Conservation (phyloP, 2,888 invertebrate species). For the Tinea semifulvella region DNA sequence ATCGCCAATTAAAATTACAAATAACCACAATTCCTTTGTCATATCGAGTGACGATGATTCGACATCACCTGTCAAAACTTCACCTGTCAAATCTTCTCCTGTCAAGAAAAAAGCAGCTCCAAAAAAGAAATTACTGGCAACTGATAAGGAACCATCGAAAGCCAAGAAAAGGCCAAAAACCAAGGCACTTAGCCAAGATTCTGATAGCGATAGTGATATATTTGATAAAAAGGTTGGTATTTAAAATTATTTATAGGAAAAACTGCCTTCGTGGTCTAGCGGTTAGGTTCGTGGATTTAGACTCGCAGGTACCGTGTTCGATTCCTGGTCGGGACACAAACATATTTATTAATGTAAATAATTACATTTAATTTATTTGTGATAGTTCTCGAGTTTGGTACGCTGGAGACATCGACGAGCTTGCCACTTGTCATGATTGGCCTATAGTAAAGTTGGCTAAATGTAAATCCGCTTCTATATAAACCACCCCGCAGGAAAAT, state of each 20-base stretch:
- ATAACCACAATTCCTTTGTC: slow-evolving; percentile 22
- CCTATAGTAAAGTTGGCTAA: too few species aligned
- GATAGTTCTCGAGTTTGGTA: too few species aligned
- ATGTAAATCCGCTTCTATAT: too few species aligned
- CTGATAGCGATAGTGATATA: slow-evolving; percentile 46
- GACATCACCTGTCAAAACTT: background rate
- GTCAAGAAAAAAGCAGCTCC: slow-evolving; percentile 45
- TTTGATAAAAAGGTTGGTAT: slow-evolving; percentile 44
- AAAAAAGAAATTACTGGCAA: slow-evolving; percentile 39
- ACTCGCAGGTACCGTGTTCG: too few species aligned
- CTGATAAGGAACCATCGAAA: slow-evolving; percentile 34
- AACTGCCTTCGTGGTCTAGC: background rate
- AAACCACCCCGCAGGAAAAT: too few species aligned
- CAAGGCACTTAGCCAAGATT: slow-evolving; percentile 39
- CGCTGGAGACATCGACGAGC: too few species aligned
- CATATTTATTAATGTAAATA: too few species aligned
- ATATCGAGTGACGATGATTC: slow-evolving; percentile 11
- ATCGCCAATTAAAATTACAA: slow-evolving; percentile 13
- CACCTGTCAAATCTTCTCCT: slow-evolving; percentile 23
- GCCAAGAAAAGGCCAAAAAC: slow-evolving; percentile 49
- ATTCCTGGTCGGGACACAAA: too few species aligned
- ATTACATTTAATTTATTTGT: too few species aligned
- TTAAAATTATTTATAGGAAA: background rate
- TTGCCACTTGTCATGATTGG: too few species aligned
- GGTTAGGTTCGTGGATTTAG: background rate